Evolutionary conservation across 1,140 invertebrate species (phyloP).

Genomic region (Drosophila nebulosa): DNA sequence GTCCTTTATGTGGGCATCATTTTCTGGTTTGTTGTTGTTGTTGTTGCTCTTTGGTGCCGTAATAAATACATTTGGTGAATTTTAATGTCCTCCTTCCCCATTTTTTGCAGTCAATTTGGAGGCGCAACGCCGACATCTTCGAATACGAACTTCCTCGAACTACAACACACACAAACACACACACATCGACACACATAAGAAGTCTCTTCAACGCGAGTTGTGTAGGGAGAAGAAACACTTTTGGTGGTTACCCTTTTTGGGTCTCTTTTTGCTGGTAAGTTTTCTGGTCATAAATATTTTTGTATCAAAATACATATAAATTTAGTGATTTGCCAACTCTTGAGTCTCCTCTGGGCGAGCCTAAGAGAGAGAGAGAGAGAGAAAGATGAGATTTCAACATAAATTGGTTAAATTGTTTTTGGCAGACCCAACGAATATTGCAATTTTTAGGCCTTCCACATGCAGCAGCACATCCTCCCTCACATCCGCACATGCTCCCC

Average conservation of each 20-base stretch:
- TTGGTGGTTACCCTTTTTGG: slow-evolving; percentile 63
- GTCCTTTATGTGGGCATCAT: slow-evolving; percentile 72
- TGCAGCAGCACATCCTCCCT: slow-evolving; percentile 20
- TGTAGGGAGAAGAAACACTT: slow-evolving; percentile 50
- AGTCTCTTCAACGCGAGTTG: too few species aligned
- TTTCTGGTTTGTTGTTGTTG: slow-evolving; percentile 39
- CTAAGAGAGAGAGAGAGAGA: slow-evolving; percentile 33
- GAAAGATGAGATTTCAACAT: slow-evolving; percentile 58
- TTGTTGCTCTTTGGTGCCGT: slow-evolving; percentile 65
- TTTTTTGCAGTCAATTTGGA: slow-evolving; percentile 74
- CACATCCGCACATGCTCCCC: neutral
- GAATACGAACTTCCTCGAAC: slow-evolving; percentile 35
- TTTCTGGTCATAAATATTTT: slow-evolving; percentile 80
- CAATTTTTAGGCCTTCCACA: slow-evolving; percentile 44
- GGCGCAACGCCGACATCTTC: slow-evolving; percentile 38
- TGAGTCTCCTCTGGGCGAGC: too few species aligned
- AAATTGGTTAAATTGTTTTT: slow-evolving; percentile 80
- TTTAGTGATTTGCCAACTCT: slow-evolving; percentile 78
- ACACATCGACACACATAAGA: neutral
- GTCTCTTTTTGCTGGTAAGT: slow-evolving; percentile 28
- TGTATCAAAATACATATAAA: slow-evolving; percentile 81
- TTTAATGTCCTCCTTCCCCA: slow-evolving; percentile 75
- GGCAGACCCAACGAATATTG: slow-evolving; percentile 73
- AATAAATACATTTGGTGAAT: slow-evolving; percentile 80
- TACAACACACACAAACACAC: neutral